Evolutionary conservation across 2,888 invertebrate genomes (phyloP).

Genomic region (Zeuzera pyrina): DNA sequence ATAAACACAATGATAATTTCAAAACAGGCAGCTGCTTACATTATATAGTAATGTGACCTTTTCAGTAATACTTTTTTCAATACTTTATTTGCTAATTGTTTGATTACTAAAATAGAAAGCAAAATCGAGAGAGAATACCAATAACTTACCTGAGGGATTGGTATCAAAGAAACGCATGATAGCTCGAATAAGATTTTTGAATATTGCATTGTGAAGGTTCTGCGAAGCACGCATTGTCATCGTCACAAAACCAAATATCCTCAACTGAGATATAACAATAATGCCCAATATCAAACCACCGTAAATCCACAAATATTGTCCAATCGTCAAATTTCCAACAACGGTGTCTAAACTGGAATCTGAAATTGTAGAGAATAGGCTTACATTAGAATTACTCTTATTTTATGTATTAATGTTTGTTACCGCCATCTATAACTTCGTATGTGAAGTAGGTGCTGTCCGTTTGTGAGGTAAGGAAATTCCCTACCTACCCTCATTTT

Average conservation of each 20-base stretch:
- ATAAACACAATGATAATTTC: constrained; percentile 6
- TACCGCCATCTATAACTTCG: too few relatives aligned
- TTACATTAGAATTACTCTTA: too few relatives aligned
- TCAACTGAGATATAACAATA: constrained; percentile 56
- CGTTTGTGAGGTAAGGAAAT: too few relatives aligned
- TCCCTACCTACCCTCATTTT: too few relatives aligned
- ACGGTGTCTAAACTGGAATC: constrained; percentile 37
- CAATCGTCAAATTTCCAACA: constrained; percentile 43
- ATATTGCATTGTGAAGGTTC: constrained; percentile 83
- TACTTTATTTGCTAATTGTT: too few relatives aligned
- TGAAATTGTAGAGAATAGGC: constrained; percentile 26
- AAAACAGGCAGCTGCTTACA: not conserved
- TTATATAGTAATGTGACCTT: not conserved
- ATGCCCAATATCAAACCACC: constrained; percentile 43
- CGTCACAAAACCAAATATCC: constrained; percentile 75
- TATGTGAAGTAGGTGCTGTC: too few relatives aligned
- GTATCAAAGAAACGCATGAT: constrained; percentile 84
- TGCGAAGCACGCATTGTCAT: constrained; percentile 77
- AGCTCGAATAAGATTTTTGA: constrained; percentile 77
- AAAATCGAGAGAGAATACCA: not conserved
- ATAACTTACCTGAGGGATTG: constrained; percentile 82
- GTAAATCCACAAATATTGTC: constrained; percentile 44
- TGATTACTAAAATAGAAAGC: too few relatives aligned
- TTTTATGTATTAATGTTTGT: too few relatives aligned
- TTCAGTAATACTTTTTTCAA: not conserved